Conservation (phyloP, 2,888 invertebrate species). For the Tenthredo amoena region DNA sequence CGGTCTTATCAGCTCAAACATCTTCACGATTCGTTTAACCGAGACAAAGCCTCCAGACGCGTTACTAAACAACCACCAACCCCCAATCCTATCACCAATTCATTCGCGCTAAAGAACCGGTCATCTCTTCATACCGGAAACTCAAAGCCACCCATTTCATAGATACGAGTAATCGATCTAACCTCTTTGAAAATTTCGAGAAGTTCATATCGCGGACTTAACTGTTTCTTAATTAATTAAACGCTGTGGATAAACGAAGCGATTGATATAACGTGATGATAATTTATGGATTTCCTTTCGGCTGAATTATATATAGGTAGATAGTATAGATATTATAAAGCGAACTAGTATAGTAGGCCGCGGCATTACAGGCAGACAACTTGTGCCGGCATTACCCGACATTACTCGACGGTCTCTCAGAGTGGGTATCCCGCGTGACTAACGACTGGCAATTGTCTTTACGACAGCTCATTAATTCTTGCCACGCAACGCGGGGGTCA, state of each 20-base stretch:
- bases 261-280: no score
- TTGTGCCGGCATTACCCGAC: constrained; percentile 55
- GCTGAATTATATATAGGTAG: no score
- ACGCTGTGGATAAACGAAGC: no score
- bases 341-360: constrained; percentile 59
- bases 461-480: constrained; percentile 67
- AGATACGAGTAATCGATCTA: no score
- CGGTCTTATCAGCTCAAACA: constrained; percentile 57
- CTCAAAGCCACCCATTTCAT: no score
- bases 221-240: no score
- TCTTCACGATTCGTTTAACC: constrained; percentile 63
- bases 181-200: no score
- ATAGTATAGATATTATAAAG: background rate
- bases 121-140: no score
- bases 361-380: constrained; percentile 57
- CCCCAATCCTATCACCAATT: background rate
- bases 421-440: constrained; percentile 62
- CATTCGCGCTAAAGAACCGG: background rate
- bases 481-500: constrained; percentile 64
- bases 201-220: no score
- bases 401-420: constrained; percentile 36
- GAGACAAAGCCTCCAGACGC: constrained; percentile 56
- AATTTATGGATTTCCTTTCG: no score
- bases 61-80: constrained; percentile 54
- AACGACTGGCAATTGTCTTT: constrained; percentile 69